Percentiles rank a stretch among this genome's conserved stretches.
phyloP scores from a whole-genome alignment of 2,113 vertebrate species.

The Cebidichthys violaceus region DNA sequence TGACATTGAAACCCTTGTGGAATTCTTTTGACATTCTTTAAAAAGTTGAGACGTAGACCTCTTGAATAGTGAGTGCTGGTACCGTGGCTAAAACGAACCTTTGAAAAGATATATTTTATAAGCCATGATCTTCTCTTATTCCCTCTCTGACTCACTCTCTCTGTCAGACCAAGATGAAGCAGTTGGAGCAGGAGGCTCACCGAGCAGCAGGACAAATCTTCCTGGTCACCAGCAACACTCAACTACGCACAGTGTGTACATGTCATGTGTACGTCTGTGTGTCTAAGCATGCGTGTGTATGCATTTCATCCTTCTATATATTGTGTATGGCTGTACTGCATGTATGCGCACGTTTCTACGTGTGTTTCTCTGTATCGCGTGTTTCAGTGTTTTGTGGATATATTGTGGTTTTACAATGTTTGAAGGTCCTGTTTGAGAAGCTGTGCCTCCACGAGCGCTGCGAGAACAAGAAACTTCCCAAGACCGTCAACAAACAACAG shows the following conservation, averaged over 20 bases:
- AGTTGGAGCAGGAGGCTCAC: conserved; percentile 91
- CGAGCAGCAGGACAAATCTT: conserved; percentile 89
- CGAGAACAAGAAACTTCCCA: conserved; percentile 85
- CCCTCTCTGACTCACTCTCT: background rate
- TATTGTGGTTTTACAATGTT: conserved; percentile 27
- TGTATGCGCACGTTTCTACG: accelerated
- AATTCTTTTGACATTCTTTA: background rate
- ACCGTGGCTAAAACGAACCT: background rate
- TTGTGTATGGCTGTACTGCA: background rate
- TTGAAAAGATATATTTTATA: background rate
- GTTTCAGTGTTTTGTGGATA: conserved; percentile 10
- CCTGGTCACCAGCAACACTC: conserved; percentile 89
- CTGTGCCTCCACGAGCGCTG: conserved; percentile 87
- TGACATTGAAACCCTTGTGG: no score
- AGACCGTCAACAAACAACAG: conserved; percentile 83
- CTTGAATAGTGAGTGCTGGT: background rate
- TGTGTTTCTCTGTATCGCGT: background rate
- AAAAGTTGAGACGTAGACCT: background rate
- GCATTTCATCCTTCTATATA: background rate
- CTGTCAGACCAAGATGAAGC: conserved; percentile 86
- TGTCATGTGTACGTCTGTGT: background rate
- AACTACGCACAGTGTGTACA: conserved; percentile 87
- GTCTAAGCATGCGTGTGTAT: background rate
- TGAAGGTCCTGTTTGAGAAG: conserved; percentile 92
- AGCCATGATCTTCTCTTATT: background rate